Evolutionary conservation across 2,888 invertebrate species (phyloP).

Genomic region (Polia nebulosa): DNA sequence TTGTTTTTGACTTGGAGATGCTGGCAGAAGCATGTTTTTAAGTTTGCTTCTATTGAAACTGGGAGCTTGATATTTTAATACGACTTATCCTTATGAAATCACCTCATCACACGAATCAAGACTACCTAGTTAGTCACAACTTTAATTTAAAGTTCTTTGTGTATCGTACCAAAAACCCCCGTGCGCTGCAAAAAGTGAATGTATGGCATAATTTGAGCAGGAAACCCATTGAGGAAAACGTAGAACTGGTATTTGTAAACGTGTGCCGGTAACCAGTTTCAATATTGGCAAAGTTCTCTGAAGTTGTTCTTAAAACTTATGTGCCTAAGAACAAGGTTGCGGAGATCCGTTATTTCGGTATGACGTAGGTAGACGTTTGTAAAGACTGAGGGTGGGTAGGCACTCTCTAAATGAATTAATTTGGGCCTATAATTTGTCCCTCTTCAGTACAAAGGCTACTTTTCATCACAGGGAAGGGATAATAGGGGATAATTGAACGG

Average conservation of each 20-base stretch:
- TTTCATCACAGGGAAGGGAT: neutral
- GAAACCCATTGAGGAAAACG: slow-evolving; percentile 41
- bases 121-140: neutral
- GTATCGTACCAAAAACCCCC: neutral
- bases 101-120: neutral
- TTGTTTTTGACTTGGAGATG: too few relatives aligned
- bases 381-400: neutral
- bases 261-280: slow-evolving; percentile 34
- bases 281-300: slow-evolving; percentile 4
- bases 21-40: neutral
- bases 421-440: slow-evolving; percentile 6
- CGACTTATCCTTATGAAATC: too few relatives aligned
- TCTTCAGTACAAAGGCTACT: slow-evolving; percentile 9
- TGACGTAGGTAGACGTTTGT: neutral
- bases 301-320: slow-evolving; percentile 4
- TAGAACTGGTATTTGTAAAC: slow-evolving; percentile 22
- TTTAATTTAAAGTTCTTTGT: neutral
- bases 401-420: slow-evolving; percentile 22
- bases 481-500: neutral
- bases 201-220: slow-evolving; percentile 11
- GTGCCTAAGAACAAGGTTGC: neutral
- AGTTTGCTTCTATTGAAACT: neutral
- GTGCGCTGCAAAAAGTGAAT: slow-evolving; percentile 18
- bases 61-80: neutral
- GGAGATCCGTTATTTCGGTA: slow-evolving; percentile 12